phyloP scores from a whole-genome alignment of 2,113 vertebrate species.

The Corythaixoides concolor region DNA sequence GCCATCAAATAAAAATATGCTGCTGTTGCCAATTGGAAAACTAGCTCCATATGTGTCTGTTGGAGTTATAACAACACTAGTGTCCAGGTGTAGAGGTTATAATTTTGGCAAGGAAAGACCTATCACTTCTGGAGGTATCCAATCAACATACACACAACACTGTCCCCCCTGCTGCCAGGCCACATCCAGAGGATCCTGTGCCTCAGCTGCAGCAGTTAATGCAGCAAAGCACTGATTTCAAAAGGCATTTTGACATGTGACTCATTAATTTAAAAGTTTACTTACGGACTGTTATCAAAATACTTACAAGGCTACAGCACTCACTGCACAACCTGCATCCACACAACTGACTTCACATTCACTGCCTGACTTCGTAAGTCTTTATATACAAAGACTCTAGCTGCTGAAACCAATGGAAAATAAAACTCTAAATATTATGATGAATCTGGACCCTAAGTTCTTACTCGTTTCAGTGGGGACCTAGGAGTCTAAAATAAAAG shows the following conservation, averaged over 20 bases:
- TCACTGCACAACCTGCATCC: neutral
- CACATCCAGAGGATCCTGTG: neutral
- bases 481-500: neutral
- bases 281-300: neutral
- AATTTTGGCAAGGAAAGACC: neutral
- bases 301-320: neutral
- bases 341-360: neutral
- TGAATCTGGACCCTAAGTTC: neutral
- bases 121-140: neutral
- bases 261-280: neutral
- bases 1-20: conserved; percentile 23
- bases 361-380: neutral
- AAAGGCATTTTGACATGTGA: neutral
- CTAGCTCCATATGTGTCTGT: neutral
- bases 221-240: neutral
- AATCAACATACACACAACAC: neutral
- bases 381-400: neutral
- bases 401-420: neutral
- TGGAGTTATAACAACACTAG: neutral
- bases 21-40: conserved; percentile 28
- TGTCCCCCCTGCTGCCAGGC: neutral
- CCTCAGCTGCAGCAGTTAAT: neutral
- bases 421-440: neutral
- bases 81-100: neutral
- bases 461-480: neutral